A percentile compares a stretch with the other conserved stretches of the same genome.
These are phyloP conservation scores for Halcyon chelicuti DNA, from an alignment of 2,797 vertebrate genomes.

Conservation along the genomic window DNA sequence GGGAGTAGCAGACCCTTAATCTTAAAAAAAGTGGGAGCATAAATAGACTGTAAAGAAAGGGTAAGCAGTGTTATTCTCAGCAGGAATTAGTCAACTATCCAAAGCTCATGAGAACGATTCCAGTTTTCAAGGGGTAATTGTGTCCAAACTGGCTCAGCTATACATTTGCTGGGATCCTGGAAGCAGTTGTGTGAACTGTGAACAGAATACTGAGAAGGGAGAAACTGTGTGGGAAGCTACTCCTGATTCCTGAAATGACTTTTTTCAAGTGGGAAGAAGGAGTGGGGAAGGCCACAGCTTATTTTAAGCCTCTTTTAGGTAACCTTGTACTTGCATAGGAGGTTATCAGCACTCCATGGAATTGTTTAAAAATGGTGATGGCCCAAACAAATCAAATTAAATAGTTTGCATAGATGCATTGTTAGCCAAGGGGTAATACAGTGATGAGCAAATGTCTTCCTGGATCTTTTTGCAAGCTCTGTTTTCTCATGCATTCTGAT, in stretches of 20 bases:
- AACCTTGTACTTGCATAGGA: background rate
- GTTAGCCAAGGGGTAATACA: background rate
- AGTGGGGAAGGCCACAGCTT: background rate
- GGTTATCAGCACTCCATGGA: background rate
- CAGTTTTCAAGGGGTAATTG: conserved; percentile 50
- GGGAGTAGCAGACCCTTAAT: background rate
- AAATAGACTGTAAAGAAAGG: conserved; percentile 49
- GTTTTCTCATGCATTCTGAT: background rate
- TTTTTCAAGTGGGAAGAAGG: background rate
- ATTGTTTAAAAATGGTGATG: background rate
- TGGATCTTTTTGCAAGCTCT: background rate
- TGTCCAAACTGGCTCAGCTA: conserved; percentile 43
- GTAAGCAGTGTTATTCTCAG: conserved; percentile 19
- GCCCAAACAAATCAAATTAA: background rate
- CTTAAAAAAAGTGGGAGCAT: background rate
- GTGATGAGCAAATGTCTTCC: background rate
- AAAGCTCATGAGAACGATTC: conserved; percentile 15
- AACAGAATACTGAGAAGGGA: conserved; percentile 50
- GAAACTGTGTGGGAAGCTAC: background rate
- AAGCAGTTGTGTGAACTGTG: conserved; percentile 39
- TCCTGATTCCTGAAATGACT: background rate
- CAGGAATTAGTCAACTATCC: conserved; percentile 39
- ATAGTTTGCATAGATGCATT: background rate
- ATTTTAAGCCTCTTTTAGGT: background rate
- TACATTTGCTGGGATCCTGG: conserved; percentile 52